phyloP scores from a whole-genome alignment of 1,140 invertebrate genomes.

The Drepana arcuata region DNA sequence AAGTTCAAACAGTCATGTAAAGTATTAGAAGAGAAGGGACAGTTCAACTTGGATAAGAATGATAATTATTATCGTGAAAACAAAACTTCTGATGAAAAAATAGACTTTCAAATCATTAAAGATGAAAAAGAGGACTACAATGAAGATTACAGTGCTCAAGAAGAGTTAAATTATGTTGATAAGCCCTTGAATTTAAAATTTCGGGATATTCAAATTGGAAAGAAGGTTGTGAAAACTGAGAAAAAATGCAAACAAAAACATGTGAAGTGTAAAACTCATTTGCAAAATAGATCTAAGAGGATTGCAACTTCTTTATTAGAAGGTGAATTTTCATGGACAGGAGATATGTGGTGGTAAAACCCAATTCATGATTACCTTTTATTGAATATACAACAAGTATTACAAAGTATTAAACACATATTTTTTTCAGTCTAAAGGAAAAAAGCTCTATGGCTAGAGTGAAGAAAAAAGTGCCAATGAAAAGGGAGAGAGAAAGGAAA shows the following conservation, averaged over 20 bases:
- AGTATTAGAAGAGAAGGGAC: slow-evolving; percentile 27
- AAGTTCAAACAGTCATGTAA: slow-evolving; percentile 41
- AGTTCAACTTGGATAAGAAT: too few species aligned
- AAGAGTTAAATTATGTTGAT: too few species aligned
- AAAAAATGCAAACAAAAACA: slow-evolving; percentile 12
- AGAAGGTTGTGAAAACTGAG: slow-evolving; percentile 30
- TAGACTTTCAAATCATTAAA: too few species aligned
- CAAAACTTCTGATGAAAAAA: too few species aligned
- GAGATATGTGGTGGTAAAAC: slow-evolving; percentile 56
- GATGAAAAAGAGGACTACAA: too few species aligned
- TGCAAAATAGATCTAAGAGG: slow-evolving; percentile 24
- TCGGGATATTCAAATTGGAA: too few species aligned
- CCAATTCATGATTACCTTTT: slow-evolving; percentile 9
- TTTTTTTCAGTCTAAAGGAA: too few species aligned
- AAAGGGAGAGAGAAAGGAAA: not conserved
- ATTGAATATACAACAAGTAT: not conserved
- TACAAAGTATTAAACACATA: too few species aligned
- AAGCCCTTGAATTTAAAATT: too few species aligned
- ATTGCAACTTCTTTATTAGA: slow-evolving; percentile 50
- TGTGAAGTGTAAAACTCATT: slow-evolving; percentile 8
- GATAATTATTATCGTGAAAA: too few species aligned
- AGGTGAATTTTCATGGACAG: slow-evolving; percentile 45
- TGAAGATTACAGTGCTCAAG: too few species aligned
- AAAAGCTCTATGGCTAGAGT: slow-evolving; percentile 9
- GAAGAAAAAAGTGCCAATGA: slow-evolving; percentile 11